Percentiles rank a stretch among this genome's conserved stretches.
Conservation (phyloP, 2,797 vertebrate species). For the Sebastes itinus region DNA sequence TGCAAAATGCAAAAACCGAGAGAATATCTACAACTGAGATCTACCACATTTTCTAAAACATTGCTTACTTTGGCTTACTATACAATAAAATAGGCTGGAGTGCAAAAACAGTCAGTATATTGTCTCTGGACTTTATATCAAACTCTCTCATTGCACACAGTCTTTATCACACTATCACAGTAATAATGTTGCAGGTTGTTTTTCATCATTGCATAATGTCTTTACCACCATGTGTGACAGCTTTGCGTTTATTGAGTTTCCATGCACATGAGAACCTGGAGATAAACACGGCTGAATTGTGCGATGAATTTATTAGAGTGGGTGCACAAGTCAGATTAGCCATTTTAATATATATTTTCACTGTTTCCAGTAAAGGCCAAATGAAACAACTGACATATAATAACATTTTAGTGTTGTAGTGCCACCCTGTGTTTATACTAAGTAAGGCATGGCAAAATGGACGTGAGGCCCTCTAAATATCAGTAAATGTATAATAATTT, state of each 20-base stretch:
- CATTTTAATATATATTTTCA: constrained; percentile 1
- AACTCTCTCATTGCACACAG: neutral
- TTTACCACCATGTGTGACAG: constrained; percentile 21
- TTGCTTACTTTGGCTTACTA: neutral
- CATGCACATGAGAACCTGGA: constrained; percentile 10
- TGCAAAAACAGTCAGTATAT: neutral
- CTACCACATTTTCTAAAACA: neutral
- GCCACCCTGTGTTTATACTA: constrained; percentile 72
- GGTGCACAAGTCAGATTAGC: constrained; percentile 12
- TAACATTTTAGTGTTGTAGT: constrained; percentile 40
- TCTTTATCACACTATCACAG: constrained; percentile 15
- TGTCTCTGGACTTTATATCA: neutral
- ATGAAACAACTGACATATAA: neutral
- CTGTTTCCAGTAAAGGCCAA: neutral
- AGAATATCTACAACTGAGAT: neutral
- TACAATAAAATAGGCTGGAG: neutral
- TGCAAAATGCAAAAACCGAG: neutral
- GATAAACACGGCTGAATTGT: constrained; percentile 10
- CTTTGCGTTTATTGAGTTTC: constrained; percentile 28
- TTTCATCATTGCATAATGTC: constrained; percentile 22
- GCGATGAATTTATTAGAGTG: constrained; percentile 24
- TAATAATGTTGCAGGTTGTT: constrained; percentile 7
- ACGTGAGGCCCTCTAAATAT: neutral
- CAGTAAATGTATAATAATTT: neutral
- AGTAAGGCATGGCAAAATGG: neutral